These are phyloP conservation scores for Drosophila azteca DNA, from an alignment of 1,140 invertebrate species.

Conservation along the genomic window DNA sequence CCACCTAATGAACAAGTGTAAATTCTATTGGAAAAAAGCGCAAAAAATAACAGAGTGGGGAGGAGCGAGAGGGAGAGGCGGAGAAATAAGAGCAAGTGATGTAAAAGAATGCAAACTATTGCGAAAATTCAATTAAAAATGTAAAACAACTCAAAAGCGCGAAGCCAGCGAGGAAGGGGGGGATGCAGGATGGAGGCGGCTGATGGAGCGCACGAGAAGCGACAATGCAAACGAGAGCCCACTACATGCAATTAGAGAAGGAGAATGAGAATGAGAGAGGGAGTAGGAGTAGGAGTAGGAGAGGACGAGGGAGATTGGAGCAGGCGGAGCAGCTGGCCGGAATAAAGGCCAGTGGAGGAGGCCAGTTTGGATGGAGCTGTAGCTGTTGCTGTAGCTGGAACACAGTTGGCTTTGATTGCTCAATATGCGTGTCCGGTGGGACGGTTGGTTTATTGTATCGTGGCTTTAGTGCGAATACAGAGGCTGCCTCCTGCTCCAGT, in stretches of 20 bases:
- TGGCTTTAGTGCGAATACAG: slow-evolving; percentile 73
- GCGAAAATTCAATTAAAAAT: slow-evolving; percentile 82
- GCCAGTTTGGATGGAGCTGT: neutral
- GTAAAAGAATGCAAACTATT: slow-evolving; percentile 76
- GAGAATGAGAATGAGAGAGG: slow-evolving; percentile 1
- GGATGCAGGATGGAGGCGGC: slow-evolving; percentile 22
- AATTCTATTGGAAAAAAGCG: slow-evolving; percentile 78
- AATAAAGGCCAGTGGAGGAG: slow-evolving; percentile 13
- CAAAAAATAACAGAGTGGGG: slow-evolving; percentile 32
- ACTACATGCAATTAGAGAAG: slow-evolving; percentile 74
- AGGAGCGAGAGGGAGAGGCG: neutral
- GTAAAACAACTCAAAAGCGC: slow-evolving; percentile 79
- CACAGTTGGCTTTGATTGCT: slow-evolving; percentile 80
- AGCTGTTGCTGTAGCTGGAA: slow-evolving; percentile 27
- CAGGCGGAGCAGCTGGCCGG: slow-evolving; percentile 2
- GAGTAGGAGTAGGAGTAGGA: neutral
- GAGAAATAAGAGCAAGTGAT: slow-evolving; percentile 28
- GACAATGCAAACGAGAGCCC: slow-evolving; percentile 76
- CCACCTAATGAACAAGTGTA: slow-evolving; percentile 81
- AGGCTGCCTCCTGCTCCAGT: slow-evolving; percentile 9
- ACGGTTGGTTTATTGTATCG: slow-evolving; percentile 69
- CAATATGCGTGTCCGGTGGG: slow-evolving; percentile 67
- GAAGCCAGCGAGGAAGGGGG: slow-evolving; percentile 24
- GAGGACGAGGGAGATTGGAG: neutral
- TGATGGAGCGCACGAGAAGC: slow-evolving; percentile 65